These are phyloP conservation scores for Apus apus DNA, from an alignment of 2,113 vertebrate species.

Conservation along the genomic window DNA sequence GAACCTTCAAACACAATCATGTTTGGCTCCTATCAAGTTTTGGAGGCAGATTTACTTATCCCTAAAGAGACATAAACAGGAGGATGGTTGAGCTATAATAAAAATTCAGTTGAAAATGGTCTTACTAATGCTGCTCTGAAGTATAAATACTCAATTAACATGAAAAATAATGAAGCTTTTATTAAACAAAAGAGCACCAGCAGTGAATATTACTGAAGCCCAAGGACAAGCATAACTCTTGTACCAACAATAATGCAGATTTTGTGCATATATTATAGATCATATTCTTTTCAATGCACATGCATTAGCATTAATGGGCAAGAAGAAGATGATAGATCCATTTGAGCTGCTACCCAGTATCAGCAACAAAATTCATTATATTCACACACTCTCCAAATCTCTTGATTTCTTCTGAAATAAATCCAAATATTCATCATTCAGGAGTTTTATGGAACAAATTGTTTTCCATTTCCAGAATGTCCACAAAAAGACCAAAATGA, in stretches of 20 bases:
- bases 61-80: not conserved
- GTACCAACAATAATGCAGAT: constrained; percentile 15
- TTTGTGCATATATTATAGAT: constrained; percentile 40
- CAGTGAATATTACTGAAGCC: not conserved
- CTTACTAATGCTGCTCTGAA: constrained; percentile 30
- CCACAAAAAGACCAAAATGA: constrained; percentile 43
- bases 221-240: constrained; percentile 18
- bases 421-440: constrained; percentile 44
- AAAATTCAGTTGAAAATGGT: constrained; percentile 22
- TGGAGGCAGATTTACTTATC: not conserved
- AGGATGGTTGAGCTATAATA: not conserved
- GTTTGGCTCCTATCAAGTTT: not conserved
- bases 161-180: constrained; percentile 64
- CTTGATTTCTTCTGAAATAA: constrained; percentile 43
- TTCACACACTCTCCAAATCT: not conserved
- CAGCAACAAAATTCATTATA: constrained; percentile 20
- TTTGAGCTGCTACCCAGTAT: constrained; percentile 16
- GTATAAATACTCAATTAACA: constrained; percentile 59
- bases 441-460: not conserved
- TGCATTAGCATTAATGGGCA: constrained; percentile 48
- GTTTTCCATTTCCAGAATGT: constrained; percentile 26
- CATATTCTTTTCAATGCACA: constrained; percentile 20
- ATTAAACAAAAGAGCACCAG: constrained; percentile 52
- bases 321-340: constrained; percentile 17
- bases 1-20: not conserved